Evolutionary conservation across 2,113 vertebrate species (phyloP), one percentile per base, ranked within the genome.

Genomic region (Typhlomys cinereus): DNA sequence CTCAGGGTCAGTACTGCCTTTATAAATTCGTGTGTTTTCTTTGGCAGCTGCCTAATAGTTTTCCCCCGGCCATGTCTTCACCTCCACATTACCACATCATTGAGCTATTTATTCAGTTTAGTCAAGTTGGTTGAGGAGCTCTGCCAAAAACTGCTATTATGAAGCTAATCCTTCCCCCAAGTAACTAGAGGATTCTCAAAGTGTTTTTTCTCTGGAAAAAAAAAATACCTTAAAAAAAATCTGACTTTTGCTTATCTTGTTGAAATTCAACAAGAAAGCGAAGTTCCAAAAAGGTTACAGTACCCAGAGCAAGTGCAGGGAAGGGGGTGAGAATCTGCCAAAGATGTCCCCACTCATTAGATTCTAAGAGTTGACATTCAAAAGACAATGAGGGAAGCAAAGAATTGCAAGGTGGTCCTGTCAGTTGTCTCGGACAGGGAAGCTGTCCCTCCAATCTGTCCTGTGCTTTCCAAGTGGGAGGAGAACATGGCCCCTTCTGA

Each of bases 1-100:
- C 64, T 88, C 85, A 91, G 95, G 94, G 95, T 97, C 97, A 97
- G 88, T 95, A 92, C 94, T 95, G 91, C 92, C 93, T 93, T 80
- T 75, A 94, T 94, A 92, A 90, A 71, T 70, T 2, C 64, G 21
- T 96, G 80, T 94, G 83, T 66, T 18, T 50, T 48, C 92, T 59
- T 89, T 96, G 95, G 96, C 96, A 97, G 84, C 70, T 50, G 70
- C 44, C 17, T n/a, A 91, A 88, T 89, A 84, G 89, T 92, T 98
- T 97, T 94, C 94, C 71, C 91, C 83, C 69, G 83, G 44, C 95
- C 78, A 1, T 84, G 73, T 85, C 85, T 95, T 95, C 93, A 93
- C 89, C 75, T 44, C 66, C 85, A 79, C 71, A 78, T 97, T 96
- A 93, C 93, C 82, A 95, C 96, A 96, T 96, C 96, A 96, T 94